A percentile compares a stretch with the other conserved stretches of the same genome.
These are phyloP conservation scores for Cheilosia pagana DNA, from an alignment of 2,888 invertebrate genomes.

Conservation along the genomic window DNA sequence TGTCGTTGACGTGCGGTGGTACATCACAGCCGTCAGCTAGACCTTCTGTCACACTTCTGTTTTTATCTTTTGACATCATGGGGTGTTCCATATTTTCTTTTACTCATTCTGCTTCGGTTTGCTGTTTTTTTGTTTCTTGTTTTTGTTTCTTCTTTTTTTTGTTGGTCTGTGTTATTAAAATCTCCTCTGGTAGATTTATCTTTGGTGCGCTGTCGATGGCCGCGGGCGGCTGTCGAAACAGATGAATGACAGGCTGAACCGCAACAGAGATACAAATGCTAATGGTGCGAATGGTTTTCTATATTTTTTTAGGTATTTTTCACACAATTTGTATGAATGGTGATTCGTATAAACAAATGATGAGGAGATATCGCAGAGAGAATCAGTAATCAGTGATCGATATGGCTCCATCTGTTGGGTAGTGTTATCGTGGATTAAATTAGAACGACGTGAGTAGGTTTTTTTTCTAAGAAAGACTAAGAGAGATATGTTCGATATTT, in stretches of 20 bases:
- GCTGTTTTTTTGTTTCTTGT: neutral
- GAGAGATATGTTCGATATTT: neutral
- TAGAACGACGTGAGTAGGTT: neutral
- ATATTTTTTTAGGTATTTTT: constrained; percentile 27
- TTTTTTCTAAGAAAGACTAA: neutral
- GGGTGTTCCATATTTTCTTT: constrained; percentile 45
- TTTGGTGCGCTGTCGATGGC: constrained; percentile 46
- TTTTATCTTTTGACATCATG: constrained; percentile 69
- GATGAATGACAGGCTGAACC: constrained; percentile 65
- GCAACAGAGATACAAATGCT: constrained; percentile 60
- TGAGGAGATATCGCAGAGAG: neutral
- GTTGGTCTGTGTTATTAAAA: constrained; percentile 38
- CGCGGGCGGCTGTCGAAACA: constrained; percentile 61
- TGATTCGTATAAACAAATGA: neutral
- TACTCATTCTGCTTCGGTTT: neutral
- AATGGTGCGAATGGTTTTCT: constrained; percentile 64
- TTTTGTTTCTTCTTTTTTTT: constrained; percentile 6
- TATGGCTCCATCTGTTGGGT: constrained; percentile 31
- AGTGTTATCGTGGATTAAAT: constrained; percentile 35
- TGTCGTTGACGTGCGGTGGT: constrained; percentile 33
- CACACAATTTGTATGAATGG: constrained; percentile 18
- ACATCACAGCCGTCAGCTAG: constrained; percentile 61
- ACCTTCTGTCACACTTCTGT: constrained; percentile 72
- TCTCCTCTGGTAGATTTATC: constrained; percentile 52
- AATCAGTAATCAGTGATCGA: constrained; percentile 3